These are phyloP conservation scores for Ptyas mucosa DNA, from an alignment of 2,113 vertebrate species.

Conservation along the genomic window DNA sequence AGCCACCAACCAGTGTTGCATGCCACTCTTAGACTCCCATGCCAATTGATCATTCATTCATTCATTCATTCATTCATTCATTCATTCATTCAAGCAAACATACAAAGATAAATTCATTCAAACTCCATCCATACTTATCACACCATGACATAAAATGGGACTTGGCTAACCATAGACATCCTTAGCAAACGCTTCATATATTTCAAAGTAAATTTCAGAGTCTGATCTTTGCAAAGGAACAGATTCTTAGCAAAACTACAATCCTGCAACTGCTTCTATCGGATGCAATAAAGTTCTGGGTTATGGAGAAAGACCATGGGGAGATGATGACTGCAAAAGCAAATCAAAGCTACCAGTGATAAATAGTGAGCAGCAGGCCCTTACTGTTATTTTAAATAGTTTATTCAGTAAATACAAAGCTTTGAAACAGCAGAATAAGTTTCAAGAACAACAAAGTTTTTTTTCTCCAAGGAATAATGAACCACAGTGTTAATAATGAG, in stretches of 20 bases:
- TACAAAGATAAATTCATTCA: background rate
- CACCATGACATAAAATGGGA: background rate
- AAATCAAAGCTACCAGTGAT: background rate
- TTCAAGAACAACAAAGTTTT: background rate
- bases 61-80: no score
- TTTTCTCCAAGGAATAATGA: background rate
- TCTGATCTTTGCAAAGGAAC: background rate
- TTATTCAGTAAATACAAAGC: background rate
- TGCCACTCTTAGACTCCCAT: background rate
- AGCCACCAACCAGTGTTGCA: background rate
- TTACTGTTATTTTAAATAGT: background rate
- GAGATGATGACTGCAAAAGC: background rate
- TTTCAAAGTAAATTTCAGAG: background rate
- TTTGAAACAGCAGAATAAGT: background rate
- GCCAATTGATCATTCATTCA: background rate
- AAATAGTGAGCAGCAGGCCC: background rate
- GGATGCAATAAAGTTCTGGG: no score
- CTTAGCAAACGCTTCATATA: background rate
- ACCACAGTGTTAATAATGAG: background rate
- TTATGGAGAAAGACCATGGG: background rate
- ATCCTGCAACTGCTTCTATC: background rate
- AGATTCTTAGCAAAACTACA: background rate
- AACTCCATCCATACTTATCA: background rate
- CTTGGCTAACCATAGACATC: background rate
- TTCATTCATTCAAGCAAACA: background rate